Evolutionary conservation across 2,113 vertebrate species (phyloP).

Genomic region (Todiramphus saurophagus): DNA sequence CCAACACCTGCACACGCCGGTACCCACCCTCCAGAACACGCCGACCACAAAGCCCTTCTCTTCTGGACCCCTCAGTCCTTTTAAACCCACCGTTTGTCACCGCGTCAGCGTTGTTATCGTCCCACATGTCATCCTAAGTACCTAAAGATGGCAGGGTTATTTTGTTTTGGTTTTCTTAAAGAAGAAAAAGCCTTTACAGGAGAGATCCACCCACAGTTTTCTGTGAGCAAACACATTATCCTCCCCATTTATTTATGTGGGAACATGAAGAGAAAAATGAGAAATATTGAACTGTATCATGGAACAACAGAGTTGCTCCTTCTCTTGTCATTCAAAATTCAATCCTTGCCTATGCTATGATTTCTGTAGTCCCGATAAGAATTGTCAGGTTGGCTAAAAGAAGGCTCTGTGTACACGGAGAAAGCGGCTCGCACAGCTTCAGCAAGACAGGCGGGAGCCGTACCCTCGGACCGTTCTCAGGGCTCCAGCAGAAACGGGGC

Average conservation of each 20-base stretch:
- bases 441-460: accelerated
- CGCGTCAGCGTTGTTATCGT: neutral
- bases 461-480: neutral
- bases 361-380: neutral
- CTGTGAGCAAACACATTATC: neutral
- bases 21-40: neutral
- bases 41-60: neutral
- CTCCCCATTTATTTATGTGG: neutral
- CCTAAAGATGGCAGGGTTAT: accelerated
- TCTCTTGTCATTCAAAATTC: neutral
- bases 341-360: neutral
- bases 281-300: neutral
- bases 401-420: accelerated
- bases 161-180: neutral
- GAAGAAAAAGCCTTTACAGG: neutral
- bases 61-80: no score
- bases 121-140: no score
- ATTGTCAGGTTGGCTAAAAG: neutral
- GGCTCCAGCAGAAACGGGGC: neutral
- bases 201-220: neutral
- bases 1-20: neutral
- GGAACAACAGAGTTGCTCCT: accelerated
- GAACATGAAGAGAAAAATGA: neutral
- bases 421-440: neutral
- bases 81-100: neutral